Evolutionary conservation across 2,888 invertebrate species (phyloP), one percentile per base, ranked within the genome.

Genomic region (Meteorus colon): DNA sequence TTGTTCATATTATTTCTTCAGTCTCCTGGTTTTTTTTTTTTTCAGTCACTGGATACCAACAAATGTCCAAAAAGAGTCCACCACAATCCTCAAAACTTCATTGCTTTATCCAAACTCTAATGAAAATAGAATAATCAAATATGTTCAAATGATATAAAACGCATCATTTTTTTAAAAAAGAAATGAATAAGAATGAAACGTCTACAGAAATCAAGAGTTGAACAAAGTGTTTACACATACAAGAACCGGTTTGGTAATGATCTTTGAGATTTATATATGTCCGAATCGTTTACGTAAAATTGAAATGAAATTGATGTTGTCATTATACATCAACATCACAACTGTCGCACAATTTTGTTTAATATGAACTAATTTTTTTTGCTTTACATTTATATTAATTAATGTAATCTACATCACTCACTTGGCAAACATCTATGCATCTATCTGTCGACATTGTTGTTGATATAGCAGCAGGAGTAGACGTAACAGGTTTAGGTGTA

Each of bases 371-470:
- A 24, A 24, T 24, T 24, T 24, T 16, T n/a, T n/a, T 48, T 48
- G 2, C 6, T n/a, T 45, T 14, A 2, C 16, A 48, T 48, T 4
- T 16, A 48, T 48, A 4, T n/a, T 0, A 48, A 48, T 48, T 4
- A n/a, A 4, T n/a, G 1, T n/a, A 48, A 48, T 16, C 14, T n/a
- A 41, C 10, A 68, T 62, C n/a, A 51, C 68, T 81, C 78, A 85
- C 85, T 74, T 29, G 80, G 71, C 80, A 79, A 72, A 48, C 37
- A 34, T 14, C 63, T 4, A 62, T 41, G 63, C 80, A 76, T 63
- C 51, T n/a, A 19, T 65, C 14, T 1, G 59, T 34, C 16, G 1
- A 41, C 59, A 41, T 45, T 10, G 60, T 29, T 16, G 73, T 16
- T 4, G 68, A 1, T 4, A n/a, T 0, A 4, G 73, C 72, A 1